Evolutionary conservation across 2,888 invertebrate species (phyloP).

Genomic region (Scaptomyza caliginosa): DNA sequence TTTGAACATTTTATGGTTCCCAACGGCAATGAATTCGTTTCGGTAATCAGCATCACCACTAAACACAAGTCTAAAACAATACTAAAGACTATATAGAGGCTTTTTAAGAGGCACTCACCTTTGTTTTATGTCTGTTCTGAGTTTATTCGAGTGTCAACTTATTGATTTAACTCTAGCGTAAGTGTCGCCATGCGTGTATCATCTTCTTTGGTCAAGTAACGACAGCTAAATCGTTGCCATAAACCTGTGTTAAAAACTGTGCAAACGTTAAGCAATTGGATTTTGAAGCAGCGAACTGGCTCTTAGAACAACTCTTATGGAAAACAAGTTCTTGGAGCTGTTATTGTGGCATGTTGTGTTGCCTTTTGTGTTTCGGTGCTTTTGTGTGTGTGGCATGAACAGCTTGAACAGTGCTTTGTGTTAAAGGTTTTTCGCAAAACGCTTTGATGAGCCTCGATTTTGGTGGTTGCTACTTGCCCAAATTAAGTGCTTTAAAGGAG

Average conservation of each 20-base stretch:
- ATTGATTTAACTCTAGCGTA: conserved; percentile 20
- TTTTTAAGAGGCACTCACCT: conserved; percentile 30
- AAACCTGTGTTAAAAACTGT: conserved; percentile 7
- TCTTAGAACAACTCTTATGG: neutral
- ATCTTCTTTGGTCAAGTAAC: conserved; percentile 5
- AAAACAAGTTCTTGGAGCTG: conserved; percentile 1
- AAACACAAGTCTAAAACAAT: conserved; percentile 29
- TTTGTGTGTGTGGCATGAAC: conserved; percentile 6
- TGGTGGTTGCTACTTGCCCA: neutral
- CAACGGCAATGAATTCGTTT: conserved; percentile 54
- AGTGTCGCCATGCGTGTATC: neutral
- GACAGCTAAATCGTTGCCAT: neutral
- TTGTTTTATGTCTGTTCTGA: conserved; percentile 39
- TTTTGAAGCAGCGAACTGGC: conserved; percentile 2
- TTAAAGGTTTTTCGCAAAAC: conserved; percentile 29
- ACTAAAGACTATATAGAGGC: conserved; percentile 3
- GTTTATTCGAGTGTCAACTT: conserved; percentile 18
- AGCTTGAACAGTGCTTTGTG: conserved; percentile 14
- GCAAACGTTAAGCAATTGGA: conserved; percentile 22
- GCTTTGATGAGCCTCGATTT: conserved; percentile 57
- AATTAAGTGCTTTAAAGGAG: conserved; percentile 26
- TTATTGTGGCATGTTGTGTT: neutral
- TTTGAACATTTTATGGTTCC: conserved; percentile 58
- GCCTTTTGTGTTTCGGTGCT: conserved; percentile 12
- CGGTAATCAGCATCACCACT: conserved; percentile 34